A percentile compares a stretch with the other conserved stretches of the same genome.
These are phyloP conservation scores for Craniophora ligustri DNA, from an alignment of 2,888 invertebrate genomes.

Conservation along the genomic window DNA sequence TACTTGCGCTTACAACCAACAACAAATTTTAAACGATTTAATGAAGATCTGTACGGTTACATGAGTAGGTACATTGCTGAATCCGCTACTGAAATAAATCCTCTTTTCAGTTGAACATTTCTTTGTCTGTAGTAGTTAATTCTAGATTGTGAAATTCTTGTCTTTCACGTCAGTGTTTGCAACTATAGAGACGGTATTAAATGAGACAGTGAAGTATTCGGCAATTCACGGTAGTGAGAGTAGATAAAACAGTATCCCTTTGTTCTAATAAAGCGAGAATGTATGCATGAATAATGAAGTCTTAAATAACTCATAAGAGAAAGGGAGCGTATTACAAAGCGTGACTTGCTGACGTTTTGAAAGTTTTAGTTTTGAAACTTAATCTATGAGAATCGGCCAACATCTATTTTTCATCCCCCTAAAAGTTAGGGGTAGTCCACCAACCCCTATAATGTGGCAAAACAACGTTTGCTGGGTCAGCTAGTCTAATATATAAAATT, in stretches of 20 bases:
- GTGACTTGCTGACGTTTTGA: constrained; percentile 9
- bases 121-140: constrained; percentile 18
- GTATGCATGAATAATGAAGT: constrained; percentile 34
- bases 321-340: constrained; percentile 23
- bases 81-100: constrained; percentile 37
- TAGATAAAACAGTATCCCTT: constrained; percentile 33
- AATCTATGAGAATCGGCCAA: too few relatives aligned
- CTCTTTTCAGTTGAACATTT: constrained; percentile 34
- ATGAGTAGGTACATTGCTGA: constrained; percentile 45
- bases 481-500: too few relatives aligned
- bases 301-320: constrained; percentile 22
- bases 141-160: constrained; percentile 18
- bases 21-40: too few relatives aligned
- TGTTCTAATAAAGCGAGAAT: constrained; percentile 45
- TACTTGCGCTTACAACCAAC: too few relatives aligned
- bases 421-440: too few relatives aligned
- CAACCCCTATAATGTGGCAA: too few relatives aligned
- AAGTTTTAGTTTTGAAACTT: constrained; percentile 11
- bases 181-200: constrained; percentile 20
- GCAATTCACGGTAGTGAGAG: constrained; percentile 21
- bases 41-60: constrained; percentile 5
- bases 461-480: too few relatives aligned
- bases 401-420: too few relatives aligned
- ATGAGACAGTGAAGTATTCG: constrained; percentile 32
- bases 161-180: constrained; percentile 22